These are phyloP conservation scores for Cheiracanthium punctorium DNA, from an alignment of 2,888 invertebrate species.

Conservation along the genomic window DNA sequence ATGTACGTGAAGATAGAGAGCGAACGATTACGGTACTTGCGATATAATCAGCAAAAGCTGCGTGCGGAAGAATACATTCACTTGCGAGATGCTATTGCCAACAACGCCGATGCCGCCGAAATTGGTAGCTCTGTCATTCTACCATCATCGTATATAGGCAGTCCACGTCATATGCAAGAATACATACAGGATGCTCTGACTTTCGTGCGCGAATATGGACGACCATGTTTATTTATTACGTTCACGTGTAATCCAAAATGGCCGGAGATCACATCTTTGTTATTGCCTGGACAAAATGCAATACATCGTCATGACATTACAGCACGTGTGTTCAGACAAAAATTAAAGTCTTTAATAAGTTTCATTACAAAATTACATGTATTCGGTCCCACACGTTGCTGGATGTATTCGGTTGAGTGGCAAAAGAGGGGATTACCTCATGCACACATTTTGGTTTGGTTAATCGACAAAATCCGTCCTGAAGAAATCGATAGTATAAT, in stretches of 20 bases:
- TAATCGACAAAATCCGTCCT: conserved; percentile 64
- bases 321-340: conserved; percentile 73
- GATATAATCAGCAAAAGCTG: conserved; percentile 73
- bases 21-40: conserved; percentile 72
- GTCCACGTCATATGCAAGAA: conserved; percentile 75
- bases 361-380: conserved; percentile 65
- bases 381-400: conserved; percentile 72
- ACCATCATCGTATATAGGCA: conserved; percentile 69
- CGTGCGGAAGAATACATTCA: conserved; percentile 73
- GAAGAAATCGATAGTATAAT: conserved; percentile 74
- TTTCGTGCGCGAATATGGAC: conserved; percentile 76
- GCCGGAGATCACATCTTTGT: conserved; percentile 74
- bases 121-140: conserved; percentile 30
- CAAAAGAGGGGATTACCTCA: conserved; percentile 75
- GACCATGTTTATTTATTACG: conserved; percentile 77
- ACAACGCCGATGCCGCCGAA: neutral
- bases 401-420: conserved; percentile 73
- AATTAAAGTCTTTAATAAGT: conserved; percentile 71
- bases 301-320: conserved; percentile 69
- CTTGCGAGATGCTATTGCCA: conserved; percentile 71
- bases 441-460: conserved; percentile 37
- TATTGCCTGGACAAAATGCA: conserved; percentile 69
- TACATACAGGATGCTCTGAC: conserved; percentile 77
- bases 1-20: conserved; percentile 73
- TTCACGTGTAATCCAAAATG: conserved; percentile 77